Conservation (phyloP, 64 coral and sea anemone species). For the Actinia equina region DNA sequence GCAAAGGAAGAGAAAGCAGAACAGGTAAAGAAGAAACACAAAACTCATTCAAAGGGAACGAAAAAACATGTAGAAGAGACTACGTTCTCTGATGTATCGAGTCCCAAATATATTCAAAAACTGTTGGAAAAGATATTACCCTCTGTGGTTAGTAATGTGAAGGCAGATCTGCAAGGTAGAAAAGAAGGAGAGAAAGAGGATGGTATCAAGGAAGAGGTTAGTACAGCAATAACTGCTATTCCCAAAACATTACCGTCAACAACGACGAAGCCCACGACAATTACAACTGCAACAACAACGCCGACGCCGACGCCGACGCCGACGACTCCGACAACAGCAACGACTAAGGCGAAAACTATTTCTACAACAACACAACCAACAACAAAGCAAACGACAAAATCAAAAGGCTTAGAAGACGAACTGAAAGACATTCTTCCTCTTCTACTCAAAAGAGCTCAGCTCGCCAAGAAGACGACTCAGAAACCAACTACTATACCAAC, state of each 20-base stretch:
- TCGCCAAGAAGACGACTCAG: slow-evolving; percentile 14
- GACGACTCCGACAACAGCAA: not conserved
- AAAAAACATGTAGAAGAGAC: slow-evolving; percentile 3
- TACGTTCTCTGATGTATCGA: slow-evolving; percentile 3
- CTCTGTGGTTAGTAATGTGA: slow-evolving; percentile 62
- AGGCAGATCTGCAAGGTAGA: slow-evolving; percentile 18
- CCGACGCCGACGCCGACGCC: slow-evolving; percentile 29
- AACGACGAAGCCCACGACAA: slow-evolving; percentile 29
- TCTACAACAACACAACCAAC: slow-evolving; percentile 35
- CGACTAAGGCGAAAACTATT: slow-evolving; percentile 4
- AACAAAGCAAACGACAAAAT: slow-evolving; percentile 5
- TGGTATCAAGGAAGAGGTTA: slow-evolving; percentile 7
- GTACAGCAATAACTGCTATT: slow-evolving; percentile 18
- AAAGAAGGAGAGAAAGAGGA: not conserved
- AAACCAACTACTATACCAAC: slow-evolving; percentile 24
- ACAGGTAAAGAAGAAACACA: not conserved
- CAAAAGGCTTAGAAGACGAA: slow-evolving; percentile 31
- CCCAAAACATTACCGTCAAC: slow-evolving; percentile 27
- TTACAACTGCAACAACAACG: slow-evolving; percentile 19
- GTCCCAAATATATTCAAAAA: slow-evolving; percentile 44
- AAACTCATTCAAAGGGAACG: not conserved
- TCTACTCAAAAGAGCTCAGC: slow-evolving; percentile 35
- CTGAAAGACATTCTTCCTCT: slow-evolving; percentile 45
- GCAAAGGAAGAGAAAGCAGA: not conserved
- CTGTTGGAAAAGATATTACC: slow-evolving; percentile 64